phyloP scores from a whole-genome alignment of 2,797 vertebrate genomes.

The Chiroxiphia lanceolata region DNA sequence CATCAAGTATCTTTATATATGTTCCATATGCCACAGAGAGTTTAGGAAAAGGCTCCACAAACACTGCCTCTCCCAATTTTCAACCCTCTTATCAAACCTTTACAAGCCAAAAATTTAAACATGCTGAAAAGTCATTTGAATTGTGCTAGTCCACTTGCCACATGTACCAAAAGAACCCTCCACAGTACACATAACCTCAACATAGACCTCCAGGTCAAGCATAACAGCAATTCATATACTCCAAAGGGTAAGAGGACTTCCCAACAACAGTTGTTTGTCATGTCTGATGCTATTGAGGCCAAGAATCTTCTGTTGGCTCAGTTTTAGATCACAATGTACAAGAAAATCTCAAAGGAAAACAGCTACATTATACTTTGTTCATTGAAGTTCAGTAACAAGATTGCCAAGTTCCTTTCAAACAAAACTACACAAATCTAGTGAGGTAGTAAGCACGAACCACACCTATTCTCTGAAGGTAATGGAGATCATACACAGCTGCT shows the following conservation, averaged over 20 bases:
- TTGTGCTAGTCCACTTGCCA: not conserved
- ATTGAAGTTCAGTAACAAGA: not conserved
- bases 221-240: not conserved
- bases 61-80: not conserved
- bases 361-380: slow-evolving; percentile 20
- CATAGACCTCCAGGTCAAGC: not conserved
- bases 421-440: not conserved
- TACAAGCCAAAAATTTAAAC: not conserved
- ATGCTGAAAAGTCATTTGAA: not conserved
- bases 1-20: not conserved
- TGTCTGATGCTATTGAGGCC: not conserved
- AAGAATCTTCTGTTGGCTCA: slow-evolving; percentile 13
- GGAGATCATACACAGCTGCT: slow-evolving; percentile 25
- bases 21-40: not conserved
- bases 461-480: slow-evolving; percentile 47
- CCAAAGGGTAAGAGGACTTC: not conserved
- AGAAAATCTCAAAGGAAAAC: slow-evolving; percentile 42
- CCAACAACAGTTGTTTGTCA: not conserved
- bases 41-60: not conserved
- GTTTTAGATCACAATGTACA: not conserved
- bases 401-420: slow-evolving; percentile 40
- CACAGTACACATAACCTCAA: not conserved
- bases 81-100: not conserved
- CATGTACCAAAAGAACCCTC: not conserved
- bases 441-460: not conserved